Conservation (phyloP, 2,888 invertebrate genomes). For the Hyposoter didymator region DNA sequence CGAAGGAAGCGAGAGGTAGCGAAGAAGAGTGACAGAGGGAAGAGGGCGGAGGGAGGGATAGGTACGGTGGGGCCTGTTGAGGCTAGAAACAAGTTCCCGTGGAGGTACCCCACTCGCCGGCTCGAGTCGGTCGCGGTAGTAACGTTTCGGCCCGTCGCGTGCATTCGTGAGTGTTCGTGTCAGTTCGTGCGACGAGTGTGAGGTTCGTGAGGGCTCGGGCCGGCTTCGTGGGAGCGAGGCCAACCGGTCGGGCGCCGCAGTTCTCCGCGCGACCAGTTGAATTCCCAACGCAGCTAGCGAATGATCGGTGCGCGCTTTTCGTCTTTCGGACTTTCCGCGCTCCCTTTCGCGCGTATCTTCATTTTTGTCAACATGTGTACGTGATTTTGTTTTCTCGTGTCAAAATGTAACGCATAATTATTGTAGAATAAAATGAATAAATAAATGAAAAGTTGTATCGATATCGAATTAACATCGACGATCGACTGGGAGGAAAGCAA, state of each 20-base stretch:
- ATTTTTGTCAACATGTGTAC: slow-evolving; percentile 17
- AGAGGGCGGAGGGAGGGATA: slow-evolving; percentile 36
- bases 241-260: slow-evolving; percentile 80
- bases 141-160: slow-evolving; percentile 74
- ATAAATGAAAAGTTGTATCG: neutral
- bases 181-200: slow-evolving; percentile 61
- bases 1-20: too few relatives aligned
- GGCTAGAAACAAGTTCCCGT: slow-evolving; percentile 72
- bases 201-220: slow-evolving; percentile 67
- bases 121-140: slow-evolving; percentile 73
- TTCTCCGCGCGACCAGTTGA: slow-evolving; percentile 79
- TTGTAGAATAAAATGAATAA: neutral
- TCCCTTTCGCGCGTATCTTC: slow-evolving; percentile 55
- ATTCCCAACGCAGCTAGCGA: slow-evolving; percentile 77
- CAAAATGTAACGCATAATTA: slow-evolving; percentile 7
- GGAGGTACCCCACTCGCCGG: slow-evolving; percentile 16
- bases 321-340: slow-evolving; percentile 55
- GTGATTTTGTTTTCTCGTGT: slow-evolving; percentile 38
- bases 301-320: slow-evolving; percentile 70
- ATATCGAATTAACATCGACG: neutral
- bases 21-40: neutral
- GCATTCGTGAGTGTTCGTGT: slow-evolving; percentile 51
- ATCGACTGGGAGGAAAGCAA: neutral
- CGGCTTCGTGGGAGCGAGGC: slow-evolving; percentile 79
- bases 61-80: slow-evolving; percentile 59